phyloP scores from a whole-genome alignment of 1,140 invertebrate species.

The Matsumurasca onukii region DNA sequence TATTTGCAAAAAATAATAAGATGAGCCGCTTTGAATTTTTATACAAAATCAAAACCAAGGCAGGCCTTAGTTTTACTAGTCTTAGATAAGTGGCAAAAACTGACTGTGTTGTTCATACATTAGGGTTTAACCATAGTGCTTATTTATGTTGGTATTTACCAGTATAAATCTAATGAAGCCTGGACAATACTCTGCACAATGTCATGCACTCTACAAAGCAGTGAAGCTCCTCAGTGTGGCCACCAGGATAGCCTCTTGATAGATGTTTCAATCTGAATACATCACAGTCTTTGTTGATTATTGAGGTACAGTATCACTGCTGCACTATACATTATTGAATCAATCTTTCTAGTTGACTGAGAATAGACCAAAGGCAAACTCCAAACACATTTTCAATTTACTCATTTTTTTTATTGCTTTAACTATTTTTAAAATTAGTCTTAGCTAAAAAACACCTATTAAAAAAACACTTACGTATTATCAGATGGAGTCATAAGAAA shows the following conservation, averaged over 20 bases:
- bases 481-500: conserved; percentile 77
- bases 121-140: no score
- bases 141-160: no score
- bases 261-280: conserved; percentile 59
- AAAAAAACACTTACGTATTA: conserved; percentile 58
- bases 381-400: neutral
- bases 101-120: no score
- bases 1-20: no score
- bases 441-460: neutral
- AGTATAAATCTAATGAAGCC: conserved; percentile 81
- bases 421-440: no score
- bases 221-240: conserved; percentile 72
- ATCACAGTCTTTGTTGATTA: neutral
- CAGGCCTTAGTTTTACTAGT: no score
- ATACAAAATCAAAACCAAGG: no score
- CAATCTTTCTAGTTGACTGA: no score
- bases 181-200: conserved; percentile 65
- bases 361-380: no score
- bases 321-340: neutral
- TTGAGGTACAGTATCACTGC: neutral
- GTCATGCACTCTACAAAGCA: conserved; percentile 61
- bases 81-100: no score
- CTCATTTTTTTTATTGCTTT: neutral
- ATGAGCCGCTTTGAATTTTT: no score
- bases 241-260: conserved; percentile 76